These are phyloP conservation scores for Brotula barbata DNA, from an alignment of 2,797 vertebrate genomes.

Conservation along the genomic window DNA sequence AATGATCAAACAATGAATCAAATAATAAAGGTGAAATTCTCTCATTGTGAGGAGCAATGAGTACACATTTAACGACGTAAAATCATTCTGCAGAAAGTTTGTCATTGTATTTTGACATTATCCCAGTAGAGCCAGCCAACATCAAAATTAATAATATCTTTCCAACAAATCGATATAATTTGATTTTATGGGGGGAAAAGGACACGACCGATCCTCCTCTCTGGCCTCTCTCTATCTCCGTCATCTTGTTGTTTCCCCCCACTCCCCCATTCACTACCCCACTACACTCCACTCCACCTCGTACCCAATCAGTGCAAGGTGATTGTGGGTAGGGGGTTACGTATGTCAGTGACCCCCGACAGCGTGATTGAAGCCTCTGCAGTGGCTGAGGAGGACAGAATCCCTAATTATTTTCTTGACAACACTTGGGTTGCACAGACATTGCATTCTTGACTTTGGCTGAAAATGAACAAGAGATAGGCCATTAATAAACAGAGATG, in stretches of 20 bases:
- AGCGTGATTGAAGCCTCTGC: conserved; percentile 65
- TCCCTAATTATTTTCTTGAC: conserved; percentile 32
- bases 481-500: background rate
- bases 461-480: background rate
- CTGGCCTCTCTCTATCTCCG: too few relatives aligned
- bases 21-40: too few relatives aligned
- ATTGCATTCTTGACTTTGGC: conserved; percentile 18
- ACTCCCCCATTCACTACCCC: conserved; percentile 4
- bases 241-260: background rate
- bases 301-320: conserved; percentile 67
- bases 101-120: too few relatives aligned
- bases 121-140: too few relatives aligned
- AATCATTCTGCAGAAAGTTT: too few relatives aligned
- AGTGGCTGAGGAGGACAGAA: conserved; percentile 25
- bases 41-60: too few relatives aligned
- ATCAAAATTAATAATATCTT: too few relatives aligned
- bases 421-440: conserved; percentile 17
- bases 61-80: too few relatives aligned
- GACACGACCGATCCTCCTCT: too few relatives aligned
- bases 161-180: too few relatives aligned
- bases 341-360: conserved; percentile 57
- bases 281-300: conserved; percentile 30
- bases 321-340: conserved; percentile 52
- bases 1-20: too few relatives aligned
- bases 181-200: too few relatives aligned